phyloP scores from a whole-genome alignment of 2,113 vertebrate genomes.

The Pagrus major region DNA sequence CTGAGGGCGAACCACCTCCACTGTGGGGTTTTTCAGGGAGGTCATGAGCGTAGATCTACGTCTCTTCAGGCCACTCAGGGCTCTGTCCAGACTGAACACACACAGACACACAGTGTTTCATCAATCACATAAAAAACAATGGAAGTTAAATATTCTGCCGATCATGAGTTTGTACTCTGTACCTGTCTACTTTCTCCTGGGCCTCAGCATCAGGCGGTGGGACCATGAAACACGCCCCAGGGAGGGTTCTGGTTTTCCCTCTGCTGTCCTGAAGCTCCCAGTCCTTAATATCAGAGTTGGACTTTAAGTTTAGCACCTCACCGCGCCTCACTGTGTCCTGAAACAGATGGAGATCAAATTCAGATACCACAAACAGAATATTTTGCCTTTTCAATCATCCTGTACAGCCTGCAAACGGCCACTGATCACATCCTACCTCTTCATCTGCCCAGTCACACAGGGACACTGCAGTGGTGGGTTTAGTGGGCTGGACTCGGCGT shows the following conservation, averaged over 20 bases:
- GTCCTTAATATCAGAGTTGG: slow-evolving; percentile 85
- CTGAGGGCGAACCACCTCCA: slow-evolving; percentile 76
- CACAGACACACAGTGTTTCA: slow-evolving; percentile 15
- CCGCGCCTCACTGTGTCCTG: slow-evolving; percentile 88
- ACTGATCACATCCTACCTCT: slow-evolving; percentile 76
- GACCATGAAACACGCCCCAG: slow-evolving; percentile 90
- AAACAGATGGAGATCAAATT: not conserved
- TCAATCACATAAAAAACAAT: not conserved
- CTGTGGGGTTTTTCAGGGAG: slow-evolving; percentile 74
- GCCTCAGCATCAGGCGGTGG: slow-evolving; percentile 89
- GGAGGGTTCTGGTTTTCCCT: slow-evolving; percentile 83
- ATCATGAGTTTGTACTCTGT: slow-evolving; percentile 1
- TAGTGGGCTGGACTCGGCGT: slow-evolving; percentile 78
- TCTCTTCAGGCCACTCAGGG: slow-evolving; percentile 85
- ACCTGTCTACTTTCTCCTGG: slow-evolving; percentile 87
- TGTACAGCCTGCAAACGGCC: not conserved
- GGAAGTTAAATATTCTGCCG: not conserved
- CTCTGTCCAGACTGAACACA: slow-evolving; percentile 86
- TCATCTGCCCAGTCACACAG: slow-evolving; percentile 93
- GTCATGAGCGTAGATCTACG: slow-evolving; percentile 77
- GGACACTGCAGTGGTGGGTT: slow-evolving; percentile 81
- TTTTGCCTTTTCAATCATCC: not conserved
- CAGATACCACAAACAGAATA: not conserved
- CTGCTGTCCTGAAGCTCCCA: slow-evolving; percentile 88
- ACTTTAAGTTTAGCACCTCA: slow-evolving; percentile 85